Evolutionary conservation across 2,797 vertebrate genomes (phyloP), one percentile per base, ranked within the genome.

Genomic region (Hippocampus kuda): DNA sequence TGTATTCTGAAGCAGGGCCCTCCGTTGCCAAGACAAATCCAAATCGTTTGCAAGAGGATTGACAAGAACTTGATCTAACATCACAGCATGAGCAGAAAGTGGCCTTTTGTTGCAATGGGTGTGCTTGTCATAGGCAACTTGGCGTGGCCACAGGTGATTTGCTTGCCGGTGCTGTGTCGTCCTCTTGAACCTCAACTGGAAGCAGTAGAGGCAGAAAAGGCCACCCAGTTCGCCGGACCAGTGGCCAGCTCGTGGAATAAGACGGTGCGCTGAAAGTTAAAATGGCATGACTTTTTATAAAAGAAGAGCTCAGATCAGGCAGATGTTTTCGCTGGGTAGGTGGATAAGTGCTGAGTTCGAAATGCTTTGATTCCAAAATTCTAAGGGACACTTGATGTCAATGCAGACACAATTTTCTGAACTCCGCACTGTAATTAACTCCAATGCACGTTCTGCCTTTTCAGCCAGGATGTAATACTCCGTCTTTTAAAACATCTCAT

Each of bases 141-240:
- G 61, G 34, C 62, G 53, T 53, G 74, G 54, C 67, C 75, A 46
- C 69, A 71, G 81, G 73, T 78, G 72, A 79, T 84, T 71, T 54
- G 62, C 72, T 71, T 1, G 61, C 67, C 11, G 71, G 68, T 68
- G 74, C 16, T 74, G 73, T 70, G 34, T 77, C 68, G 20, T 16
- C 46, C 42, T 77, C 74, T 75, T 80, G 68, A 71, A 81, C 71
- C 71, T 66, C 70, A 62, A 61, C 70, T 72, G 68, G 70, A 38
- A 70, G 77, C 68, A 69, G 76, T 62, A 62, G 59, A 75, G 51
- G 38, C 70, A 64, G 38, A 60, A 53, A 38, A 46, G 79, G 75
- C 82, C 82, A 82, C 78, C 79, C 79, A 79, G 77, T 75, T 62
- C 62, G 75, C 0, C 1, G 26, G 60, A 41, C 24, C 34, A 64